These are phyloP conservation scores for Leucoma salicis DNA, from an alignment of 2,888 invertebrate species.

Conservation along the genomic window DNA sequence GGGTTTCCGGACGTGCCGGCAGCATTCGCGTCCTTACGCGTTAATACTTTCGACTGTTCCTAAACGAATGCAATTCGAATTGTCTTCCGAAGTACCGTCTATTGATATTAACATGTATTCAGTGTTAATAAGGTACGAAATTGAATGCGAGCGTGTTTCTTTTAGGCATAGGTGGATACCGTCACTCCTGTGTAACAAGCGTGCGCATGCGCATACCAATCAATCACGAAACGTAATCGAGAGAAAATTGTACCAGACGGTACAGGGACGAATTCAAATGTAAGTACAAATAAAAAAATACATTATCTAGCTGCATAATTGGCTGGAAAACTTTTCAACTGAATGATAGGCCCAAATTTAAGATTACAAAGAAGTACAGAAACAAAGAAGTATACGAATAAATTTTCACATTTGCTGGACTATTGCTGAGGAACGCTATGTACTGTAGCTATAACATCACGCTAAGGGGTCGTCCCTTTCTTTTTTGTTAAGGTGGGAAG, in stretches of 20 bases:
- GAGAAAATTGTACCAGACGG: slow-evolving; percentile 69
- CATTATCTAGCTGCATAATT: no score
- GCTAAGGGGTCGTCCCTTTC: no score
- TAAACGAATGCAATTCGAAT: slow-evolving; percentile 50
- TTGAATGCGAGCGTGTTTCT: slow-evolving; percentile 17
- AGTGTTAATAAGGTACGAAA: slow-evolving; percentile 29
- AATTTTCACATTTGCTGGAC: no score
- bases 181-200: slow-evolving; percentile 74
- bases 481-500: no score
- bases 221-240: slow-evolving; percentile 67
- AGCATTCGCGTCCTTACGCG: slow-evolving; percentile 58
- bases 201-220: slow-evolving; percentile 63
- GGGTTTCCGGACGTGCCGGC: slow-evolving; percentile 60
- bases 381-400: no score
- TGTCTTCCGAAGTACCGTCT: slow-evolving; percentile 32
- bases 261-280: slow-evolving; percentile 44
- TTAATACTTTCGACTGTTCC: slow-evolving; percentile 65
- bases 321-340: no score
- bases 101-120: slow-evolving; percentile 34
- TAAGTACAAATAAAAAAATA: no score
- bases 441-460: no score
- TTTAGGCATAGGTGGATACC: slow-evolving; percentile 52
- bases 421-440: no score
- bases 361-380: no score
- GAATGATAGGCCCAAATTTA: no score